These are phyloP conservation scores for Cosmorhoe ocellata DNA, from an alignment of 2,888 invertebrate genomes.

Conservation along the genomic window DNA sequence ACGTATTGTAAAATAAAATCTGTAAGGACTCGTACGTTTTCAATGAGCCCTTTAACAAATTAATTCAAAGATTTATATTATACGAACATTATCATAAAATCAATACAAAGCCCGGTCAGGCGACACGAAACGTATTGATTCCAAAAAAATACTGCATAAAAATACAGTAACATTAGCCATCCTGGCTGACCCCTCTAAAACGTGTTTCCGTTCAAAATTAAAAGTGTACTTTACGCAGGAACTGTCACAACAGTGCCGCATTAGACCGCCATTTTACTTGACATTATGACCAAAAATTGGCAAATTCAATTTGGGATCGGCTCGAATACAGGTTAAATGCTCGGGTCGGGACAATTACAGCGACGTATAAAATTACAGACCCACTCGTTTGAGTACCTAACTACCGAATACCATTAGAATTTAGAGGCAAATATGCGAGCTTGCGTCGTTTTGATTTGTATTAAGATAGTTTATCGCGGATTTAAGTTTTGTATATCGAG, in stretches of 20 bases:
- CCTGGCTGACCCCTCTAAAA: conserved; percentile 24
- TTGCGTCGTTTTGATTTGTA: conserved; percentile 28
- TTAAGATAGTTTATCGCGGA: conserved; percentile 6
- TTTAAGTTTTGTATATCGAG: not conserved
- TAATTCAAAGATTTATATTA: conserved; percentile 18
- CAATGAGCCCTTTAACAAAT: conserved; percentile 3
- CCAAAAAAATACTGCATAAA: conserved; percentile 10
- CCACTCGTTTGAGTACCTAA: conserved; percentile 24
- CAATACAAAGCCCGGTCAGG: conserved; percentile 16
- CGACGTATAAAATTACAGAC: conserved; percentile 27
- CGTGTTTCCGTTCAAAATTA: conserved; percentile 35
- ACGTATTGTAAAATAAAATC: not conserved
- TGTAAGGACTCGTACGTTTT: not conserved
- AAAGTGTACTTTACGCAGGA: conserved; percentile 30
- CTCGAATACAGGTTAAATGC: conserved; percentile 31
- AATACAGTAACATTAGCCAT: conserved; percentile 9
- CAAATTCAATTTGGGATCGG: conserved; percentile 37
- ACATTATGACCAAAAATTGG: conserved; percentile 29
- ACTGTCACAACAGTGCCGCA: conserved; percentile 30
- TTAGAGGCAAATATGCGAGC: conserved; percentile 18
- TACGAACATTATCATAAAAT: conserved; percentile 22
- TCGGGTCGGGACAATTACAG: conserved; percentile 32
- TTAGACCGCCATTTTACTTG: conserved; percentile 27
- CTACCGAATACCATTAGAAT: too few species aligned
- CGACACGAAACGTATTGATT: conserved; percentile 17